A percentile compares a stretch with the other conserved stretches of the same genome.
phyloP scores from a whole-genome alignment of 1,140 invertebrate genomes.

The Zaprionus kolodkinae region DNA sequence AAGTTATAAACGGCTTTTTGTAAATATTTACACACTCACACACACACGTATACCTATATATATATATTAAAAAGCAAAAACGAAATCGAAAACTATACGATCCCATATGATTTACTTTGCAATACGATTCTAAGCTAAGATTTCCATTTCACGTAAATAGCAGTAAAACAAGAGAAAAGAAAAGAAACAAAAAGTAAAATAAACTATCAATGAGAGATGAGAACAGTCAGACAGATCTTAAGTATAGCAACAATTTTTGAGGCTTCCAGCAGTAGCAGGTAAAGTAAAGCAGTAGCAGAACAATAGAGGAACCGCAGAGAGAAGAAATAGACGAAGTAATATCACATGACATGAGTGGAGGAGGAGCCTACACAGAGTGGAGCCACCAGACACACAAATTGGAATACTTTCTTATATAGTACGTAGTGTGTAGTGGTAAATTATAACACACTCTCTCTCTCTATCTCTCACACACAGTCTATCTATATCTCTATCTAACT shows the following conservation, averaged over 20 bases:
- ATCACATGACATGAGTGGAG: not conserved
- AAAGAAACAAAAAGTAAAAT: constrained; percentile 1
- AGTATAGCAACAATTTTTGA: constrained; percentile 48
- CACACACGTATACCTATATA: constrained; percentile 26
- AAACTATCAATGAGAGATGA: not conserved
- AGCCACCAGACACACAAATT: constrained; percentile 6
- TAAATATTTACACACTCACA: constrained; percentile 15
- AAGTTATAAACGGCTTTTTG: constrained; percentile 1
- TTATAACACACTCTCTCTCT: not conserved
- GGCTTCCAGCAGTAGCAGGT: constrained; percentile 45
- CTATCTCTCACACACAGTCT: constrained; percentile 1
- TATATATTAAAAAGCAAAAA: constrained; percentile 5
- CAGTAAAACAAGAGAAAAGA: constrained; percentile 32
- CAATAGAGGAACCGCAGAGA: constrained; percentile 10
- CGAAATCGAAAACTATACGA: constrained; percentile 27
- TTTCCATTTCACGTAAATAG: constrained; percentile 61
- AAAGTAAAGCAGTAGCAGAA: constrained; percentile 14
- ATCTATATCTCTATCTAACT: not conserved
- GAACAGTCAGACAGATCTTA: constrained; percentile 17
- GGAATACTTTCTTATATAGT: constrained; percentile 10
- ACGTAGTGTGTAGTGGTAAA: constrained; percentile 13
- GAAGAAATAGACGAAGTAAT: constrained; percentile 1
- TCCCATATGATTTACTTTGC: constrained; percentile 51
- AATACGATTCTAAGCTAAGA: constrained; percentile 69
- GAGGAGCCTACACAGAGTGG: not conserved